Evolutionary conservation across 1,140 invertebrate genomes (phyloP), one percentile per base, ranked within the genome.

Genomic region (Macrotrachela quadricornifera): DNA sequence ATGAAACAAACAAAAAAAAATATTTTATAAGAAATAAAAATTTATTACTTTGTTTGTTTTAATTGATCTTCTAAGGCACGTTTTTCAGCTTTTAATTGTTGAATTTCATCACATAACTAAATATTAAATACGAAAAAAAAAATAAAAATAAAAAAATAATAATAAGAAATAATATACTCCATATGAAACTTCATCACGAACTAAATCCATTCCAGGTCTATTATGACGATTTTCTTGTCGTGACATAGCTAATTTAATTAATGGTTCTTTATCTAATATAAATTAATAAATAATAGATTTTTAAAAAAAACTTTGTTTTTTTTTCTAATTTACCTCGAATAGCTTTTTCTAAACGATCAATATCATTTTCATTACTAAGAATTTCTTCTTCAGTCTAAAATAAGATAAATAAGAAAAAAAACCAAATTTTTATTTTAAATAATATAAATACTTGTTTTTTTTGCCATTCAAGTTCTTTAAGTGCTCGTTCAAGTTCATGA

Each of bases 381-480:
- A 86, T 84, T 67, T 86, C 84, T 54, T 80, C 78, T 60, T 80
- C 75, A 69, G 82, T 80, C 43, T 43, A 17, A 55, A 49, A 37
- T 48, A 40, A 44, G 51, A 17, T 14, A 13, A 41, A 56, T 39
- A 42, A 43, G 43, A 38, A 55, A 15, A 45, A 60, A 56, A 50
- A 52, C 39, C 17, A 54, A n/a, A n/a, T n/a, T n/a, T n/a, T n/a
- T n/a, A n/a, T n/a, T n/a, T n/a, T n/a, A n/a, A n/a, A 40, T 13
- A 16, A 46, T 17, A 49, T 51, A 44, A 49, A 44, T 61, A 81
- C 79, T 70, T 82, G 83, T 56, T 77, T 66, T 60, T 80, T 80
- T 67, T 87, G 83, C 82, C 83, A 87, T 51, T 83, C 76, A 13
- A 86, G 69, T 64, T 90, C 83, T 62, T 84, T 83, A 53, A 78